Evolutionary conservation across 2,113 vertebrate species (phyloP).

Genomic region (Sturnira hondurensis): DNA sequence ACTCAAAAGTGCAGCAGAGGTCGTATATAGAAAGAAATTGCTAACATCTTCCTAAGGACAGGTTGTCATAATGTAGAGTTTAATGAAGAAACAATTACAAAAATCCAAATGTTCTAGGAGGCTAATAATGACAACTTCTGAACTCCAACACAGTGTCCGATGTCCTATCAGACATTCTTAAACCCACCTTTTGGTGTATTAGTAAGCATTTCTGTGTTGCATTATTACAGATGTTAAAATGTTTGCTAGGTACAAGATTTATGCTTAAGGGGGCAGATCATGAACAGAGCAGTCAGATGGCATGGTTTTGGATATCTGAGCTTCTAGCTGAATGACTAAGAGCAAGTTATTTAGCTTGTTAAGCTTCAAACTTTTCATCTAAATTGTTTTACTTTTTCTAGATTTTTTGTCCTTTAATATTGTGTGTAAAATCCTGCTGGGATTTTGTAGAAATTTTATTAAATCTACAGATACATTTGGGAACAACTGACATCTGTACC

Average conservation of each 20-base stretch:
- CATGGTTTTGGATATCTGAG: neutral
- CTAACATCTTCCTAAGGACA: neutral
- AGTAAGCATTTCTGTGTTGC: neutral
- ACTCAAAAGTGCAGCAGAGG: neutral
- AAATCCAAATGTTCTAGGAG: neutral
- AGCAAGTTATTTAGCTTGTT: neutral
- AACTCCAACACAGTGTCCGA: neutral
- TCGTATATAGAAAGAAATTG: neutral
- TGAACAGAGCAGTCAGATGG: neutral
- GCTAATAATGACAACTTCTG: neutral
- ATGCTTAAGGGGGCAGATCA: neutral
- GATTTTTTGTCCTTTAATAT: neutral
- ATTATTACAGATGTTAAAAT: neutral
- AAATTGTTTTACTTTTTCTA: neutral
- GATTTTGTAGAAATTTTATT: neutral
- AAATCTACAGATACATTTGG: neutral
- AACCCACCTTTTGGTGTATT: neutral
- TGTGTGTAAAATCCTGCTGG: neutral
- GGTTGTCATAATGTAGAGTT: neutral
- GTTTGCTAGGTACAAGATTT: neutral
- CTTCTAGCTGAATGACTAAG: neutral
- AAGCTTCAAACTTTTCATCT: neutral
- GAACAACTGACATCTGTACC: neutral
- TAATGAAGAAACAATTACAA: neutral
- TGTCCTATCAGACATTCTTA: neutral